phyloP scores from a whole-genome alignment of 2,113 vertebrate genomes.

The Misgurnus mizolepis region DNA sequence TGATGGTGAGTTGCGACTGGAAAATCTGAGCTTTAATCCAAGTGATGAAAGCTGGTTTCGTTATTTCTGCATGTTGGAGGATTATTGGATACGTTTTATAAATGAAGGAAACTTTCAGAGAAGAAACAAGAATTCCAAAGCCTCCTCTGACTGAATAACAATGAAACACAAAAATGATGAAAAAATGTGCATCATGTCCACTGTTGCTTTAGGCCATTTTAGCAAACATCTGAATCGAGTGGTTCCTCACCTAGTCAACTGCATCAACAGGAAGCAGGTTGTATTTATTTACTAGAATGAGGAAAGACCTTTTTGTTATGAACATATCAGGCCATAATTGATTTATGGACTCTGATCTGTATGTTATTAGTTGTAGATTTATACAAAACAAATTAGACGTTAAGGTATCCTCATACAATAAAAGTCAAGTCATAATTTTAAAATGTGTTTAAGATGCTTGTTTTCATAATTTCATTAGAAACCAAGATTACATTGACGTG shows the following conservation, averaged over 20 bases:
- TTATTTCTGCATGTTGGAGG: conserved; percentile 29
- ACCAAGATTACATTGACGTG: too few relatives aligned
- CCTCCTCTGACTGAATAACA: background rate
- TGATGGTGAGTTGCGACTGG: conserved; percentile 11
- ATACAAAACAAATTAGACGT: too few relatives aligned
- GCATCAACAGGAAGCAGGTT: too few relatives aligned
- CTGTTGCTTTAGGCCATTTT: background rate
- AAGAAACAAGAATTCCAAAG: background rate
- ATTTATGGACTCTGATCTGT: too few relatives aligned
- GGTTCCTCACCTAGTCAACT: background rate
- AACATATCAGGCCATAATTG: too few relatives aligned
- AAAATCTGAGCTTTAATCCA: conserved; percentile 8
- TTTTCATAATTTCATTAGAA: too few relatives aligned
- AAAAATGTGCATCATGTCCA: background rate
- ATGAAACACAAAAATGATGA: background rate
- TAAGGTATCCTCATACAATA: too few relatives aligned
- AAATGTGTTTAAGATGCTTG: too few relatives aligned
- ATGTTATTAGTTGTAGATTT: too few relatives aligned
- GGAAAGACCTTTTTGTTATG: background rate
- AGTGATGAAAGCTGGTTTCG: background rate
- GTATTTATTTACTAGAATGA: background rate
- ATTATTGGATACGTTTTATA: background rate
- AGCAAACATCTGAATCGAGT: background rate
- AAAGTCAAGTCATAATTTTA: too few relatives aligned
- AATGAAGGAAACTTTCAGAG: background rate